These are phyloP conservation scores for Metridium senile DNA, from an alignment of 92 coral and sea anemone genomes.

Conservation along the genomic window DNA sequence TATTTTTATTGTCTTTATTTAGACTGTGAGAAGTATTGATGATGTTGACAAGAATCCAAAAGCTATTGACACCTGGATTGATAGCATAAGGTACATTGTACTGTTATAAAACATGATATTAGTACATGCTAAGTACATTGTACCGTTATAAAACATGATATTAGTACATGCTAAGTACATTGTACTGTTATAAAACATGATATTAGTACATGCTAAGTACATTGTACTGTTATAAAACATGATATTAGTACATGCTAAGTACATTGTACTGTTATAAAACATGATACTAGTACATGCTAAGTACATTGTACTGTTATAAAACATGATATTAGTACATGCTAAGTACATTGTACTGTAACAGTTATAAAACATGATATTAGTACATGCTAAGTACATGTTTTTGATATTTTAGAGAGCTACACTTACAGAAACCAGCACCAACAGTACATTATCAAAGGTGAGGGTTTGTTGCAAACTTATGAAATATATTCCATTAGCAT, in stretches of 20 bases:
- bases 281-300: constrained; percentile 15
- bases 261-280: not conserved
- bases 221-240: not conserved
- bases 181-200: not conserved
- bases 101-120: not conserved
- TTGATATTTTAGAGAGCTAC: constrained; percentile 73
- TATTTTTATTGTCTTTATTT: too few relatives aligned
- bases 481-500: too few relatives aligned
- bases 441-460: constrained; percentile 98
- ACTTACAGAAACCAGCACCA: constrained; percentile 97
- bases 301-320: constrained; percentile 20
- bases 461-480: not conserved
- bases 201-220: constrained; percentile 44
- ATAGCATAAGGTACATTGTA: constrained; percentile 77
- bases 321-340: not conserved
- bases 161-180: constrained; percentile 47
- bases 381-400: not conserved
- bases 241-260: constrained; percentile 44
- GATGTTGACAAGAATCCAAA: constrained; percentile 97
- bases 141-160: not conserved
- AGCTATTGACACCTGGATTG: constrained; percentile 96
- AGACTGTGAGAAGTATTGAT: constrained; percentile 94
- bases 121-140: not conserved
- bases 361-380: not conserved
- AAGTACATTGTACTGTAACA: constrained; percentile 51